Percentiles rank a stretch among this genome's conserved stretches.
Evolutionary conservation across 2,113 vertebrate genomes (phyloP).

Genomic region (Thermophis baileyi): DNA sequence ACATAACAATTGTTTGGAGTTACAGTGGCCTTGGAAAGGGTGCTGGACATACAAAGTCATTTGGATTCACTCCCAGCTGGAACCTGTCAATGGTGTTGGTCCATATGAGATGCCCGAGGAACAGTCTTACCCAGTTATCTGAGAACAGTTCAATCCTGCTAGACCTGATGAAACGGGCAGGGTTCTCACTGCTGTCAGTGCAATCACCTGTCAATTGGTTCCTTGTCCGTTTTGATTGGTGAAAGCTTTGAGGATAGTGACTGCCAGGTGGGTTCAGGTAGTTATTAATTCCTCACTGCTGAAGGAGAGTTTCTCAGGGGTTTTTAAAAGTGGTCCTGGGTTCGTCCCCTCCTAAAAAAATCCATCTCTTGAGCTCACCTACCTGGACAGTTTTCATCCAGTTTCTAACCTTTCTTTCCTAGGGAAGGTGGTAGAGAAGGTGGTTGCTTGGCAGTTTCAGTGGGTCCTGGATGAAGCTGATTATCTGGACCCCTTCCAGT

Average conservation of each 20-base stretch:
- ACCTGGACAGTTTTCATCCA: not conserved
- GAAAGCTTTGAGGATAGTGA: not conserved
- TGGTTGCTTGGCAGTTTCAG: not conserved
- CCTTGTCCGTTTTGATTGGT: not conserved
- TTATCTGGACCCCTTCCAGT: not conserved
- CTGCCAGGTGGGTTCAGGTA: not conserved
- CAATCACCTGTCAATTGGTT: not conserved
- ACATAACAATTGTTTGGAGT: not conserved
- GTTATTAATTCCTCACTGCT: not conserved
- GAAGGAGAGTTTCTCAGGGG: not conserved
- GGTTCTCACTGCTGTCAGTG: not conserved
- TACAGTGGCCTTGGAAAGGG: not conserved
- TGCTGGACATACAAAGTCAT: not conserved
- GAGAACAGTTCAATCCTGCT: not conserved
- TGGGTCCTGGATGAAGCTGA: not conserved
- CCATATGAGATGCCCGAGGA: not conserved
- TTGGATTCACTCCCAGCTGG: not conserved
- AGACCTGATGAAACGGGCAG: not conserved
- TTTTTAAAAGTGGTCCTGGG: not conserved
- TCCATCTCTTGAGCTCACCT: not conserved
- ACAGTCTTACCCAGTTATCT: not conserved
- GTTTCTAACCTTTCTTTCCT: not conserved
- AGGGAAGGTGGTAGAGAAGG: no score
- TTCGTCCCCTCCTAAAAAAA: not conserved
- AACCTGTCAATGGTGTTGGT: not conserved